phyloP scores from a whole-genome alignment of 2,888 invertebrate species.

The Spialia ferax region DNA sequence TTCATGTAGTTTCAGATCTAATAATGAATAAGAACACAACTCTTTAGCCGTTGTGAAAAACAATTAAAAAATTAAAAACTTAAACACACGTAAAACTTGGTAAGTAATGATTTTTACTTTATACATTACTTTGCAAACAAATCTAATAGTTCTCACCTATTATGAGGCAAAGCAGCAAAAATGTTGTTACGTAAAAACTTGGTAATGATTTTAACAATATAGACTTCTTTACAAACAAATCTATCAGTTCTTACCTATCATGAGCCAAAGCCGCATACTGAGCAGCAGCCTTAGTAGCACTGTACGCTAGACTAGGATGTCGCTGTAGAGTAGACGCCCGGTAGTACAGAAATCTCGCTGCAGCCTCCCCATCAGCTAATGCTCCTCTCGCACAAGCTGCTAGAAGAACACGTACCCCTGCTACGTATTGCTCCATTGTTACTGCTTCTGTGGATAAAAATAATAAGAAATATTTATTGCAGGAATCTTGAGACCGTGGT shows the following conservation, averaged over 20 bases:
- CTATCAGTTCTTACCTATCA: constrained; percentile 69
- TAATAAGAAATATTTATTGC: not conserved
- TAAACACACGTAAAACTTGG: no score
- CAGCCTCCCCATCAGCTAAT: constrained; percentile 88
- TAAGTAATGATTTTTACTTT: no score
- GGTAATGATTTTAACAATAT: no score
- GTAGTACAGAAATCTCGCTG: constrained; percentile 88
- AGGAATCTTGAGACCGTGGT: not conserved
- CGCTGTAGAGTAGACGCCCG: constrained; percentile 88
- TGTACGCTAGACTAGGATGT: constrained; percentile 87
- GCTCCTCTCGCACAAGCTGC: constrained; percentile 88
- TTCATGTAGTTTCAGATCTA: no score
- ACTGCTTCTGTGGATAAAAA: constrained; percentile 69
- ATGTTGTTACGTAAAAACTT: no score
- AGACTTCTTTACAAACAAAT: no score
- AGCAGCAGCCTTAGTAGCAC: constrained; percentile 87
- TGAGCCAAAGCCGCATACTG: constrained; percentile 87
- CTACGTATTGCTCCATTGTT: constrained; percentile 88
- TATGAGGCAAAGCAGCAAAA: constrained; percentile 86
- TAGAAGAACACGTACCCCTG: constrained; percentile 86
- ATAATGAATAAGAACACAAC: no score
- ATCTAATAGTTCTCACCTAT: constrained; percentile 56
- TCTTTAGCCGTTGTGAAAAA: no score
- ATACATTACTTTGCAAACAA: no score
- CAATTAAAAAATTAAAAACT: no score